Base-by-base conservation (phyloP, 2,797 vertebrate species). In the Centropyge bicolor region DNA sequence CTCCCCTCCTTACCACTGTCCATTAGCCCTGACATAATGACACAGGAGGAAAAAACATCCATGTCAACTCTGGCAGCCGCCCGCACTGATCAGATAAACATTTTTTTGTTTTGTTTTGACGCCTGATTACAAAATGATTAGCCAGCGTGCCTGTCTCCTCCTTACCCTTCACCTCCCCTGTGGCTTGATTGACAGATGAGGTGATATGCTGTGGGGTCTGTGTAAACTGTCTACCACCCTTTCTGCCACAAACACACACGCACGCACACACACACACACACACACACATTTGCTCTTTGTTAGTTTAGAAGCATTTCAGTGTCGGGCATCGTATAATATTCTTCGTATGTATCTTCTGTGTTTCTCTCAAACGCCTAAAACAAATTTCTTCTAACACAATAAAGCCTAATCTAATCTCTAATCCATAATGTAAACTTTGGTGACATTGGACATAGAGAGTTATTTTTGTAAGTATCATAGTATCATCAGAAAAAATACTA, bases 61-160 rank as follows among this genome's bases (percentile, higher is more conserved):
- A 95, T 96, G 96, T 97, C 97, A 97, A 95, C 90, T 88, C 91
- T 96, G 95, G 96, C 96, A 97, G 96, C 96, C 95, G 95, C 94
- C 96, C 94, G 94, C 94, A 87, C 92, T 95, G 96, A 97, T 97
- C 96, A 97, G 96, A 98, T 97, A 96, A 97, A 97, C 96, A 96
- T 96, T 95, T 95, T 95, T 90, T 89, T 89, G 83, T 92, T 94
- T 95, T 92, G 93, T 94, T 93, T 96, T 96, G 96, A 96, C 92
- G 95, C 93, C 94, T 96, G 96, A 97, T 97, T 97, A 95, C 96
- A 95, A 95, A 96, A 96, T 96, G 95, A 97, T 97, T 95, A 94
- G 91, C 91, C 91, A 92, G 92, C 87, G 85, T 89, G 90, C 83
- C 88, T 88, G 91, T 92, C 91, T 94, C 89, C 91, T 93, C 87